phyloP scores from a whole-genome alignment of 2,888 invertebrate species.

The Campopleginae sp. region DNA sequence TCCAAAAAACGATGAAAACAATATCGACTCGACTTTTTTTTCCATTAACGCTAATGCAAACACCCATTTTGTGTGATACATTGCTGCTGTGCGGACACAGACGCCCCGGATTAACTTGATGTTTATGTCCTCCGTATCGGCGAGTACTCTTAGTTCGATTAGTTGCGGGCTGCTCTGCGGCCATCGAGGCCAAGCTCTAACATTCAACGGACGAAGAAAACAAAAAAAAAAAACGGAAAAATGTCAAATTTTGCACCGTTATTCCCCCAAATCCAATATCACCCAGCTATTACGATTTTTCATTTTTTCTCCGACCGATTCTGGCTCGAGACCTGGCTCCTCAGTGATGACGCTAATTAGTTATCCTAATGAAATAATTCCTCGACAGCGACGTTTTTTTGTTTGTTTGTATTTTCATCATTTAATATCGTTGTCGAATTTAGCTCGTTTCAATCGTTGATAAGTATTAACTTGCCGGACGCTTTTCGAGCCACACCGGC shows the following conservation, averaged over 20 bases:
- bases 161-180: slow-evolving; percentile 37
- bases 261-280: too few species aligned
- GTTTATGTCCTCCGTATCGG: slow-evolving; percentile 19
- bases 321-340: background rate
- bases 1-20: background rate
- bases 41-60: slow-evolving; percentile 46
- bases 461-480: slow-evolving; percentile 28
- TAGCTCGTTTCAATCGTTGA: slow-evolving; percentile 11
- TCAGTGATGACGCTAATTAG: background rate
- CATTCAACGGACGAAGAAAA: slow-evolving; percentile 31
- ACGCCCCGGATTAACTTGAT: background rate
- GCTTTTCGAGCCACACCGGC: slow-evolving; percentile 10
- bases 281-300: too few species aligned
- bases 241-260: too few species aligned
- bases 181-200: slow-evolving; percentile 13
- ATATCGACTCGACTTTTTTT: slow-evolving; percentile 18
- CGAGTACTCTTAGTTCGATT: slow-evolving; percentile 45
- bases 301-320: background rate
- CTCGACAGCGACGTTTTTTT: slow-evolving; percentile 21
- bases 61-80: slow-evolving; percentile 21
- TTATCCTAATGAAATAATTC: background rate
- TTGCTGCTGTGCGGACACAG: background rate
- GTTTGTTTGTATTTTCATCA: slow-evolving; percentile 21
- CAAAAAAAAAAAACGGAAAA: too few species aligned
- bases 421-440: slow-evolving; percentile 8